These are phyloP conservation scores for Bibio marci DNA, from an alignment of 2,888 invertebrate species.

Conservation along the genomic window DNA sequence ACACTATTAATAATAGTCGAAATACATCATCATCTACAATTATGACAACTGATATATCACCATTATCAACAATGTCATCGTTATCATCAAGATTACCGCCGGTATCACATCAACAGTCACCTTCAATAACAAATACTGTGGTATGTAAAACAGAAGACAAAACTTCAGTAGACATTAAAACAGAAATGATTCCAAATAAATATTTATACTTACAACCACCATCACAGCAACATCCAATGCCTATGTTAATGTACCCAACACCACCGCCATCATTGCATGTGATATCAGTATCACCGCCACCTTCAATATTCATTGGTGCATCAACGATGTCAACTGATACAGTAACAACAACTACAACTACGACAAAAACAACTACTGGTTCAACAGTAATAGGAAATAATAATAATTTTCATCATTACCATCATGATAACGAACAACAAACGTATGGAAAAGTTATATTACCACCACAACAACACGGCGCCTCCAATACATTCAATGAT, in stretches of 20 bases:
- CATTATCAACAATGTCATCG: neutral
- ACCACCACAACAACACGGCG: conserved; percentile 15
- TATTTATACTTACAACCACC: too few species aligned
- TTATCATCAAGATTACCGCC: too few species aligned
- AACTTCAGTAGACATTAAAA: neutral
- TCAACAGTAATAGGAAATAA: conserved; percentile 7
- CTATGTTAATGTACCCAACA: too few species aligned
- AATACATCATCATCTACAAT: conserved; percentile 9
- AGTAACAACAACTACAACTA: conserved; percentile 11
- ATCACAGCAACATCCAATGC: too few species aligned
- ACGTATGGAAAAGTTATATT: conserved; percentile 27
- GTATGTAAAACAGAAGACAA: conserved; percentile 2
- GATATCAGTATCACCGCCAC: neutral
- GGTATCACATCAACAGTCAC: too few species aligned
- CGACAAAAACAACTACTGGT: conserved; percentile 10
- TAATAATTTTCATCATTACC: neutral
- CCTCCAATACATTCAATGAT: conserved; percentile 9
- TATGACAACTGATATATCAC: conserved; percentile 8
- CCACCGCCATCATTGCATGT: neutral
- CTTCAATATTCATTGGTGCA: neutral
- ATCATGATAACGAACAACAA: conserved; percentile 11
- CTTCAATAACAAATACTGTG: too few species aligned
- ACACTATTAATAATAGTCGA: conserved; percentile 14
- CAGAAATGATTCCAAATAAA: neutral
- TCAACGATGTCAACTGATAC: neutral